Evolutionary conservation across 2,888 invertebrate species (phyloP), one percentile per base, ranked within the genome.

Genomic region (Frankliniella fusca): DNA sequence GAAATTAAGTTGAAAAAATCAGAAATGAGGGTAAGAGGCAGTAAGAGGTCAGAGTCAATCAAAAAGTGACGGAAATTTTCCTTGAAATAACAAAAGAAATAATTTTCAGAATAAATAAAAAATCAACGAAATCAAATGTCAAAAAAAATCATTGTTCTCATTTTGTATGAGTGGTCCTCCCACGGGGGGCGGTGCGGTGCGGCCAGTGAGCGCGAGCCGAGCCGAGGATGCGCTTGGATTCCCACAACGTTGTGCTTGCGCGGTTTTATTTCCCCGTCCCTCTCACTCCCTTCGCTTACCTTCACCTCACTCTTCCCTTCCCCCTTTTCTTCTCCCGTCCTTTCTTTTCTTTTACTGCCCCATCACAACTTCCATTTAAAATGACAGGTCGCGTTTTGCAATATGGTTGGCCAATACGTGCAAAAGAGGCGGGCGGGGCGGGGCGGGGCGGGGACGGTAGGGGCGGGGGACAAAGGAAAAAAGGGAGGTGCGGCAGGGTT

Each of bases 361-460:
- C 70, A 76, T 76, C 70, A 76, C 70, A 76, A 76, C 70, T 23
- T 76, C 70, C 70, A 76, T 76, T 76, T 76, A 76, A 76, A 76
- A 76, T 76, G 70, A 76, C 70, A 76, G 70, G 70, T 27, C 70
- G 70, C 70, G 27, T 76, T 76, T 76, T 76, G 70, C 70, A 76
- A 76, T 76, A 27, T 27, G 70, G n/a, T 76, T 76, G 70, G 70
- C 70, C 70, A 76, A 76, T 76, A 27, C 20, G 61, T 61, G 61
- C n/a, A n/a, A 18, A 7, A n/a, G n/a, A 18, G 61, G 61, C 7
- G 61, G 61, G 54, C 3, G 54, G 18, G 54, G 18, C 15, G 54
- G 54, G 18, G 54, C 5, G 38, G 38, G 5, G 38, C 38, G 38
- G 38, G 38, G 5, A 5, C 15, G 15, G 61, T 7, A 3, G 61